Conservation (phyloP, 1,140 invertebrate species). For the Chrysomallon squamiferum region DNA sequence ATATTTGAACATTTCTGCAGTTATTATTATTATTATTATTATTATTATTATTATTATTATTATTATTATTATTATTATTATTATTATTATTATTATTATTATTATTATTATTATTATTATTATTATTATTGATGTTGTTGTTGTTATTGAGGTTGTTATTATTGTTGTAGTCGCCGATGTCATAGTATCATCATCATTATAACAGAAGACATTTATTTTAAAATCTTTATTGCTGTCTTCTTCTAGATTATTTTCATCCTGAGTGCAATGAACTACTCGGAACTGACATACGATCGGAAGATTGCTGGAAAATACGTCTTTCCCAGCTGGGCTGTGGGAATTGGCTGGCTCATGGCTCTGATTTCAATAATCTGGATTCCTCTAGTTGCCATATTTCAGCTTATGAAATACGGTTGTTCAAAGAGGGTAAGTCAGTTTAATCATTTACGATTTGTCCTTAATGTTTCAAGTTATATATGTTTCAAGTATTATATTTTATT, state of each 20-base stretch:
- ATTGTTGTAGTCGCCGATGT: no score
- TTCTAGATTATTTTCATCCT: conserved; percentile 70
- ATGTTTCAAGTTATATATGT: neutral
- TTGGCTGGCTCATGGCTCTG: conserved; percentile 53
- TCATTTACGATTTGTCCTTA: neutral
- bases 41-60: no score
- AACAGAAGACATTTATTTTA: no score
- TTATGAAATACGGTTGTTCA: conserved; percentile 40
- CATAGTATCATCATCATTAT: no score
- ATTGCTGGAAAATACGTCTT: conserved; percentile 47
- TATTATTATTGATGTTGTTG: no score
- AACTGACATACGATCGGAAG: conserved; percentile 64
- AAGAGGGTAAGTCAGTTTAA: conserved; percentile 21
- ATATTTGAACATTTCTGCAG: no score
- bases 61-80: no score
- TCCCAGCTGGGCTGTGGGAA: conserved; percentile 50
- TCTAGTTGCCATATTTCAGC: conserved; percentile 66
- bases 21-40: no score
- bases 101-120: no score
- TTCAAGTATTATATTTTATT: neutral
- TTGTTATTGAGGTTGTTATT: no score
- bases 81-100: no score
- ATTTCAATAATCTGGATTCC: conserved; percentile 54
- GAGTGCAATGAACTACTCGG: conserved; percentile 68
- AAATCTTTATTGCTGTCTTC: neutral